Percentiles rank a stretch among this genome's conserved stretches.
phyloP scores from a whole-genome alignment of 2,113 vertebrate genomes.

The Phaethon lepturus region DNA sequence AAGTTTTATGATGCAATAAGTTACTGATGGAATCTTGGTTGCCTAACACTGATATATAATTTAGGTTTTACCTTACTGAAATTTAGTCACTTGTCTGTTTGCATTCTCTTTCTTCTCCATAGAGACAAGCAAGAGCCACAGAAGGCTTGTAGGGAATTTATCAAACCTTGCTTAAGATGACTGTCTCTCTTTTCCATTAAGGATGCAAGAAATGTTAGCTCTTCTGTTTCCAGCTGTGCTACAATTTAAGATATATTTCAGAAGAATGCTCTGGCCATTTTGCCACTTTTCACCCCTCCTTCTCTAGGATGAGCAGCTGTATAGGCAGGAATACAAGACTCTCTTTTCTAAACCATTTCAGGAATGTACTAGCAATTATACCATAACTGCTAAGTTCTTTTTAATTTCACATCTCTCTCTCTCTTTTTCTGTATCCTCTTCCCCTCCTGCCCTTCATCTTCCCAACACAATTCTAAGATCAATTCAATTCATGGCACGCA shows the following conservation, averaged over 20 bases:
- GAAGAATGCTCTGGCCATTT: background rate
- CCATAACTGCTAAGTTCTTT: background rate
- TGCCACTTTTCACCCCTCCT: background rate
- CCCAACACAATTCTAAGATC: background rate
- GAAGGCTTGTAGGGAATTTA: accelerated
- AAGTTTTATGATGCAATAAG: background rate
- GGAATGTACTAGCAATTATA: background rate
- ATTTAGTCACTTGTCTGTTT: background rate
- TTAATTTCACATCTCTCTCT: background rate
- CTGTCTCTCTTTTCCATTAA: background rate
- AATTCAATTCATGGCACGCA: background rate
- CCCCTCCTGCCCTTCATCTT: background rate
- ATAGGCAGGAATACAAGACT: background rate
- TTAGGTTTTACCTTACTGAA: background rate
- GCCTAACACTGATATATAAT: background rate
- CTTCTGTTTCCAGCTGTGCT: background rate
- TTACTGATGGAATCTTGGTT: background rate
- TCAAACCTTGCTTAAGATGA: background rate
- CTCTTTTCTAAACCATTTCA: background rate
- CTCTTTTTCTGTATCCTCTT: background rate
- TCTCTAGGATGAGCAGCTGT: background rate
- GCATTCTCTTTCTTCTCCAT: background rate
- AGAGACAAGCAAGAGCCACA: background rate
- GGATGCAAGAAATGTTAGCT: background rate
- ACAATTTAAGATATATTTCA: background rate